Conservation (phyloP, 2,888 invertebrate species). For the Hedya salicella region DNA sequence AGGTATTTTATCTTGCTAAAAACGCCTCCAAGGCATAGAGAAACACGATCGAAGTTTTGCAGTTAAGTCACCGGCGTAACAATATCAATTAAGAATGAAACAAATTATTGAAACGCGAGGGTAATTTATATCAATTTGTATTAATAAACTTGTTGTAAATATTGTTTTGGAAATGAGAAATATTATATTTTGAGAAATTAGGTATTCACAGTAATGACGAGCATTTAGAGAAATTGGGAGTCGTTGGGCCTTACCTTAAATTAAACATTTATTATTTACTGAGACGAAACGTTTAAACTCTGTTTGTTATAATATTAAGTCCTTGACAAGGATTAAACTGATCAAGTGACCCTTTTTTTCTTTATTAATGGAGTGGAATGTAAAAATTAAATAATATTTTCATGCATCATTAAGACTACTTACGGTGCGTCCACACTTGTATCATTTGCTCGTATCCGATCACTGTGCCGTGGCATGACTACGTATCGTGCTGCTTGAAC, state of each 20-base stretch:
- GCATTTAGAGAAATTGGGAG: background rate
- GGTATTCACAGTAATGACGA: slow-evolving; percentile 14
- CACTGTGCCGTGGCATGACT: too few species aligned
- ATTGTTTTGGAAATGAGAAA: background rate
- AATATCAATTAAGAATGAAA: background rate
- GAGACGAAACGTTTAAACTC: background rate
- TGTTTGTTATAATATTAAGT: background rate
- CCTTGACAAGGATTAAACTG: background rate
- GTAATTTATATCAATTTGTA: slow-evolving; percentile 5
- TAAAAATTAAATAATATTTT: too few species aligned
- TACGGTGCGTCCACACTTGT: too few species aligned
- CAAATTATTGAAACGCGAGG: background rate
- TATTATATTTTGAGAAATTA: slow-evolving; percentile 16
- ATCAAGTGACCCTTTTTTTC: too few species aligned
- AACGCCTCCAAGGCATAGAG: too few species aligned
- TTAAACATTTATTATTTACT: slow-evolving; percentile 16
- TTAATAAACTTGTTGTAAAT: slow-evolving; percentile 5
- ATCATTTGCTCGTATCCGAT: too few species aligned
- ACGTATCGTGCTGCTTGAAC: too few species aligned
- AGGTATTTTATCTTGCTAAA: too few species aligned
- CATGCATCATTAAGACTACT: too few species aligned
- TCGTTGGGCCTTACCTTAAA: background rate
- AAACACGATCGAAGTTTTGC: too few species aligned
- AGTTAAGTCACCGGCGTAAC: too few species aligned
- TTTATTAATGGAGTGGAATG: too few species aligned